Evolutionary conservation across 2,113 vertebrate genomes (phyloP), one percentile per base, ranked within the genome.

Genomic region (Ochotona curzoniae): DNA sequence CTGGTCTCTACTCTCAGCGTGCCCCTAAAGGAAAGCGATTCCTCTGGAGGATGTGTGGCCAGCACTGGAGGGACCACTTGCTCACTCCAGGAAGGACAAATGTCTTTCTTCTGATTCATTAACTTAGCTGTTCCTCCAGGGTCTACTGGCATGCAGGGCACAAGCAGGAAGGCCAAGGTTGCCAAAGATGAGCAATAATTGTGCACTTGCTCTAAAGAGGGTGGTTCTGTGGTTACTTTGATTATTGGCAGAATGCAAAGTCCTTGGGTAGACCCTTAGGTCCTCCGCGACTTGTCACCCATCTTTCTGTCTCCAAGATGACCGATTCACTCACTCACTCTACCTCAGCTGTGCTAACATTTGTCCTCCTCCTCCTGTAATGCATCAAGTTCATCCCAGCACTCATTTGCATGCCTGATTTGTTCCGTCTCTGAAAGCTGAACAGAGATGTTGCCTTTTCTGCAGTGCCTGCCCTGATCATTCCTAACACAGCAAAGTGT

Each of bases 201-300:
- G 14, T 69, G n/a, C 15, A n/a, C 38, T 63, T 83, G 83, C 49
- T 61, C 69, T 54, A 23, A 70, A 79, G 18, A 67, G 75, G 51
- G 51, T 26, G 10, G 35, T 60, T 93, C 80, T 95, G 35, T 47
- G 85, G 44, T 82, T 73, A 49, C 49, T n/a, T 86, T 86, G 17
- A 44, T 83, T 44, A 30, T 7, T 69, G 86, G 93, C 74, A 88
- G 87, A 80, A 85, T 54, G 44, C 26, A 83, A n/a, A 69, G 12
- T 73, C 71, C 78, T 81, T 18, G 12, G 3, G 26, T 4, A 30
- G 70, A 70, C 2, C 28, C 69, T 70, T 66, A 64, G 20, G 64
- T 35, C 49, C 69, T 38, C 9, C 1, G 4, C 54, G 78, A 38
- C 57, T 61, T 73, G 64, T 76, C 78, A 67, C 13, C 30, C 9